phyloP scores from a whole-genome alignment of 2,113 vertebrate species.

The Gambusia holbrooki region DNA sequence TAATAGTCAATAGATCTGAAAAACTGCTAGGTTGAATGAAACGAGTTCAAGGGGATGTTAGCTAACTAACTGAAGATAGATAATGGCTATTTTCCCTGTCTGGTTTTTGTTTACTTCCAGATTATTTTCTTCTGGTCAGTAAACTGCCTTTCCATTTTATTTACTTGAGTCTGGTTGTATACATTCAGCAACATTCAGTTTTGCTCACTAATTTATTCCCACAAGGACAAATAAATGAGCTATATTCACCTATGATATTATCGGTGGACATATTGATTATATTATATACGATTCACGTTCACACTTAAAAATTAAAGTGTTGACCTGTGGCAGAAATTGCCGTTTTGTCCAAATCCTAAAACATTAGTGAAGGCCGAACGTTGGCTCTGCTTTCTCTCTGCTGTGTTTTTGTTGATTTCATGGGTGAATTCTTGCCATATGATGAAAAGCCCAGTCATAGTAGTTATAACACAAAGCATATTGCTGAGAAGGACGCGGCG shows the following conservation, averaged over 20 bases:
- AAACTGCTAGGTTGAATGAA: too few relatives aligned
- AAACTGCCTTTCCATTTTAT: not conserved
- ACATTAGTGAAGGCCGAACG: not conserved
- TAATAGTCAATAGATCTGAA: too few relatives aligned
- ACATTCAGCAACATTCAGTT: not conserved
- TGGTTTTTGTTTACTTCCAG: too few relatives aligned
- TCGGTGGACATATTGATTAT: not conserved
- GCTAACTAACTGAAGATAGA: too few relatives aligned
- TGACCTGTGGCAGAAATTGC: not conserved
- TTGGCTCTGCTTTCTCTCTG: not conserved
- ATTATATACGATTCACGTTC: too few relatives aligned
- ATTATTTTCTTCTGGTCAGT: too few relatives aligned
- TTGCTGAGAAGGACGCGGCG: slow-evolving; percentile 37
- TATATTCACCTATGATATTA: not conserved
- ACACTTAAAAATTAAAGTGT: not conserved
- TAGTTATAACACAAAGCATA: slow-evolving; percentile 37
- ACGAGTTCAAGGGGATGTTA: too few relatives aligned
- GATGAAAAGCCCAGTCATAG: slow-evolving; percentile 16
- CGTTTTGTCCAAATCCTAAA: not conserved
- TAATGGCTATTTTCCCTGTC: too few relatives aligned
- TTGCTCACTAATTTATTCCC: not conserved
- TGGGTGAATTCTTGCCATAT: not conserved
- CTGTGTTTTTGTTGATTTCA: not conserved
- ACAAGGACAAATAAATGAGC: not conserved
- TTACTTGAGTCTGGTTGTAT: not conserved